Conservation (phyloP, 1,140 invertebrate genomes). For the Cotesia vestalis region DNA sequence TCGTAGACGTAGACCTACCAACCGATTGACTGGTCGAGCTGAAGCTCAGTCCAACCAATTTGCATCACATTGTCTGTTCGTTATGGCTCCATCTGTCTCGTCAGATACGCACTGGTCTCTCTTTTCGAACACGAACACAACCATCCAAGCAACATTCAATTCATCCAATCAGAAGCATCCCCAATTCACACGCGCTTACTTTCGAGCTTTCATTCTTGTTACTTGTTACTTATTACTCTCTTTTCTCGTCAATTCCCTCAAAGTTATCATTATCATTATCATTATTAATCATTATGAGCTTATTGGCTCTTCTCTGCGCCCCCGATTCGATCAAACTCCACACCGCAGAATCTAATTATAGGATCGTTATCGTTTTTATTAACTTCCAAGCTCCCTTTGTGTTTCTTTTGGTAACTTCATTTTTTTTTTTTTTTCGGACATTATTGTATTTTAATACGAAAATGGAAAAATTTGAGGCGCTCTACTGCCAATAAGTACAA, state of each 20-base stretch:
- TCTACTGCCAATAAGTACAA: too few relatives aligned
- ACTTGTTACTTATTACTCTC: not conserved
- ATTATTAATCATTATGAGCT: too few relatives aligned
- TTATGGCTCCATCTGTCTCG: constrained; percentile 56
- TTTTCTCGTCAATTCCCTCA: not conserved
- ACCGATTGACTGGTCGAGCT: constrained; percentile 43
- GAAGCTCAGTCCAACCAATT: constrained; percentile 54
- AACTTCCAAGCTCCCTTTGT: too few relatives aligned
- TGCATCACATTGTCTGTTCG: constrained; percentile 64
- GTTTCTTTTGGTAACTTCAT: too few relatives aligned
- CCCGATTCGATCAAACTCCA: too few relatives aligned
- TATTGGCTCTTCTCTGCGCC: too few relatives aligned
- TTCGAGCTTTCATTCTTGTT: not conserved
- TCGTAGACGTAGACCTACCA: constrained; percentile 1
- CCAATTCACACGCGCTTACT: not conserved
- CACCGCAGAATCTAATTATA: too few relatives aligned
- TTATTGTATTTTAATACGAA: too few relatives aligned
- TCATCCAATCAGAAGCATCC: constrained; percentile 5
- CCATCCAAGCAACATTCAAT: not conserved
- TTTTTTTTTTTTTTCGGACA: too few relatives aligned
- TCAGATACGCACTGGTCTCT: not conserved
- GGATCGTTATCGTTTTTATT: too few relatives aligned
- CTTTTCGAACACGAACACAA: not conserved
- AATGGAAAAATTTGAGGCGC: too few relatives aligned
- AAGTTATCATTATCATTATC: too few relatives aligned